Base-by-base conservation (phyloP, 2,113 vertebrate species). In the Motacilla tschutschensis region DNA sequence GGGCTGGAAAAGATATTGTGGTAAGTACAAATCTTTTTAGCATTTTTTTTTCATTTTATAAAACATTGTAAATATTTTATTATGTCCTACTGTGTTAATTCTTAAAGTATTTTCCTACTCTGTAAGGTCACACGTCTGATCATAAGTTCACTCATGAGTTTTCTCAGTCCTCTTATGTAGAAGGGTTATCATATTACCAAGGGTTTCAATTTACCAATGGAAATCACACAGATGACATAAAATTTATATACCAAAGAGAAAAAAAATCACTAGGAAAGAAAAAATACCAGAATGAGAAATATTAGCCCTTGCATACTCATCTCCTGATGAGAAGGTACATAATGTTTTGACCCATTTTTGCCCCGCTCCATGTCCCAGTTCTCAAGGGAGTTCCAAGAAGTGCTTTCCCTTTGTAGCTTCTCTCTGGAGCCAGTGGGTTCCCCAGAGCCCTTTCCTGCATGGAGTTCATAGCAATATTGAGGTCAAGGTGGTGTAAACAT, bases 1-100 rank as follows among this genome's bases (percentile, higher is more conserved):
- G 99, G 99, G 99, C 99, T 93, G 99, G 99, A 92, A 99, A 99
- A 97, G 98, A 99, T 95, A 97, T 99, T 80, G 94, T 97, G 94
- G 99, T 99, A 97, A 98, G 98, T 97, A 91, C 93, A 95, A 95
- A 94, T 90, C 26, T 82, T 90, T 90, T 63, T 63, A 54, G 8
- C 6, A 0, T 74, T 50, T 72, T 65, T 14, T 77, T 79, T 59
- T 38, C 10, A 6, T 67, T 75, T 87, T 87, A 67, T 88, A 72
- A 89, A 90, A 72, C n/a, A 55, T 59, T 66, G 43, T 93, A 77
- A 94, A 93, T 95, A 88, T 95, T 95, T 95, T 75, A 94, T 93
- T 81, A 63, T 78, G 12, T 54, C 22, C 77, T 59, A 85, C 60
- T 85, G 53, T 91, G 80, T 81, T 94, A 86, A 94, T 90, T 91